Evolutionary conservation across 2,888 invertebrate species (phyloP).

Genomic region (Cephus nigrinus): DNA sequence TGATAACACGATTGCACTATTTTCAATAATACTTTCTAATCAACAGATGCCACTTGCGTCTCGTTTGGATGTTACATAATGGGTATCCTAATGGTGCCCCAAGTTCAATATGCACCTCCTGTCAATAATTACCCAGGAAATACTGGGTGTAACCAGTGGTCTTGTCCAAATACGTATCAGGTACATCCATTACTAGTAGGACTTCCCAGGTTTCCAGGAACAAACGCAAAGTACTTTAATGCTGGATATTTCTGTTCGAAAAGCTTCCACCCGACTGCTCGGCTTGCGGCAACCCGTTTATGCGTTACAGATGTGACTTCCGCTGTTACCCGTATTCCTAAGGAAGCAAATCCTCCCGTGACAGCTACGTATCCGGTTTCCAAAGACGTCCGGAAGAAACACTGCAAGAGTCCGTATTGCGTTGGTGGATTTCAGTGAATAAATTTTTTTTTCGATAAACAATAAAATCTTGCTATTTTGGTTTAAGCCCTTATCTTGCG

Average conservation of each 20-base stretch:
- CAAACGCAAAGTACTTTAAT: background rate
- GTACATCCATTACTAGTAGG: background rate
- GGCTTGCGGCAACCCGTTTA: slow-evolving; percentile 40
- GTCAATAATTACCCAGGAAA: background rate
- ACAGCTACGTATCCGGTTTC: background rate
- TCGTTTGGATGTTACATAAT: background rate
- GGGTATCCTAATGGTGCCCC: slow-evolving; percentile 27
- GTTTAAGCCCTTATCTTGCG: background rate
- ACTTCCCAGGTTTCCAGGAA: background rate
- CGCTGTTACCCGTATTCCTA: slow-evolving; percentile 32
- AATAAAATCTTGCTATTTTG: background rate
- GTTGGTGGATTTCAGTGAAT: slow-evolving; percentile 30
- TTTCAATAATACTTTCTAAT: no score
- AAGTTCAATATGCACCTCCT: slow-evolving; percentile 5
- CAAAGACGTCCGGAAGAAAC: background rate
- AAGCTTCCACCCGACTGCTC: slow-evolving; percentile 39
- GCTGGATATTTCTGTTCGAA: background rate
- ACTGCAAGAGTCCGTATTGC: slow-evolving; percentile 33
- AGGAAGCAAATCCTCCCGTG: background rate
- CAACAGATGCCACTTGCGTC: background rate
- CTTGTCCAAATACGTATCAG: background rate
- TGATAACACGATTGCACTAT: background rate
- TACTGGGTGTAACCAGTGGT: background rate
- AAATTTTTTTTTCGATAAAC: background rate
- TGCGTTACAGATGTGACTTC: slow-evolving; percentile 43